Evolutionary conservation across 2,888 invertebrate genomes (phyloP), one percentile per base, ranked within the genome.

Genomic region (Dascillus cervinus): DNA sequence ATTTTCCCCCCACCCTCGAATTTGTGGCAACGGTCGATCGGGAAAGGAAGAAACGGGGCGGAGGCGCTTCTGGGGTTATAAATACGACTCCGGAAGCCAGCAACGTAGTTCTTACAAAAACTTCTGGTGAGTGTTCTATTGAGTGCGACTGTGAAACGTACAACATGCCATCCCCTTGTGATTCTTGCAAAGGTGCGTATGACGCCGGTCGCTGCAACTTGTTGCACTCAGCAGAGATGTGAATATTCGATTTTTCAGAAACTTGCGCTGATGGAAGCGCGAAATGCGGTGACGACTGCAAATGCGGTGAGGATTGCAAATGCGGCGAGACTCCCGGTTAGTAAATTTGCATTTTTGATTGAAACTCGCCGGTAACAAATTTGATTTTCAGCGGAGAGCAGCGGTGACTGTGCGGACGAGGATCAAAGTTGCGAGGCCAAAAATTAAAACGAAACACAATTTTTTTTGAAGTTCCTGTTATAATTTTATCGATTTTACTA

Each of bases 101-200:
- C 4, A 8, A 17, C 17, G 17, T 17, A 6, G 17, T 13, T 19
- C 17, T 17, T 17, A 17, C 5, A 6, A 17, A 6, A 6, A 8
- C 8, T 17, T 4, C 5, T 25, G 13, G 14, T 8, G 6, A 6
- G 6, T 11, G 23, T 11, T 4, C 9, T 4, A 22, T 22, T 22
- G n/a, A n/a, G n/a, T n/a, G n/a, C n/a, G 9, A 22, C 9, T n/a
- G 9, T 6, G 4, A 22, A n/a, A 5, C 9, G 15, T 10, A 13
- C 11, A 55, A 49, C 64, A 73, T 73, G 73, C 73, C 73, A 41
- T 69, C 72, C 13, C 73, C 73, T 34, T 66, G 67, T 44, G 73
- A 73, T 46, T 55, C 69, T 19, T 71, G 72, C 55, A 73, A 73
- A 65, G 73, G 73, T 73, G 62, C 56, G 57, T 37, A n/a, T n/a